These are phyloP conservation scores for Leguminivora glycinivorella DNA, from an alignment of 1,140 invertebrate species.

Conservation along the genomic window DNA sequence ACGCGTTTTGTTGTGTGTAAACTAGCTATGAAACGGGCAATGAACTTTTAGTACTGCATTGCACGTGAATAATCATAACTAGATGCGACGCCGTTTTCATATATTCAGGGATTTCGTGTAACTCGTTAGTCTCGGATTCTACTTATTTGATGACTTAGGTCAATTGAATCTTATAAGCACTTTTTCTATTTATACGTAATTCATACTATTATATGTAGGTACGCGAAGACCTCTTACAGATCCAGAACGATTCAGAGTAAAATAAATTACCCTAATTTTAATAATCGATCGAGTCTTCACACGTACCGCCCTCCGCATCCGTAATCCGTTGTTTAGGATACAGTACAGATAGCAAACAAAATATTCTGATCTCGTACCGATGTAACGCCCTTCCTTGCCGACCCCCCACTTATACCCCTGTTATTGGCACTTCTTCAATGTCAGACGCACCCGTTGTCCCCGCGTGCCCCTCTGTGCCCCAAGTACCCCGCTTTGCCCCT, in stretches of 20 bases:
- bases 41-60: neutral
- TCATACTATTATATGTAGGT: too few relatives aligned
- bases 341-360: slow-evolving; percentile 60
- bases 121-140: neutral
- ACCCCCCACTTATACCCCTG: slow-evolving; percentile 78
- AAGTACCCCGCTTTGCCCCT: slow-evolving; percentile 33
- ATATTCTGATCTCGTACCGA: slow-evolving; percentile 78
- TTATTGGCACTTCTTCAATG: slow-evolving; percentile 81
- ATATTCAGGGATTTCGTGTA: neutral
- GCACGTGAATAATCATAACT: neutral
- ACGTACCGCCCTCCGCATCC: slow-evolving; percentile 61
- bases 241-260: neutral
- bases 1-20: slow-evolving; percentile 3
- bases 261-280: slow-evolving; percentile 19
- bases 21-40: neutral
- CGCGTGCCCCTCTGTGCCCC: slow-evolving; percentile 56
- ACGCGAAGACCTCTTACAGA: neutral
- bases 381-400: slow-evolving; percentile 69
- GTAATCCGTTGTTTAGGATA: slow-evolving; percentile 74
- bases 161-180: too few relatives aligned
- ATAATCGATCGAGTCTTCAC: slow-evolving; percentile 28
- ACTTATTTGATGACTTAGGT: too few relatives aligned
- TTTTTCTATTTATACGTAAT: too few relatives aligned
- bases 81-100: neutral
- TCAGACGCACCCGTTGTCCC: slow-evolving; percentile 77